Evolutionary conservation across 2,797 vertebrate genomes (phyloP), one percentile per base, ranked within the genome.

Genomic region (Myotis myotis): DNA sequence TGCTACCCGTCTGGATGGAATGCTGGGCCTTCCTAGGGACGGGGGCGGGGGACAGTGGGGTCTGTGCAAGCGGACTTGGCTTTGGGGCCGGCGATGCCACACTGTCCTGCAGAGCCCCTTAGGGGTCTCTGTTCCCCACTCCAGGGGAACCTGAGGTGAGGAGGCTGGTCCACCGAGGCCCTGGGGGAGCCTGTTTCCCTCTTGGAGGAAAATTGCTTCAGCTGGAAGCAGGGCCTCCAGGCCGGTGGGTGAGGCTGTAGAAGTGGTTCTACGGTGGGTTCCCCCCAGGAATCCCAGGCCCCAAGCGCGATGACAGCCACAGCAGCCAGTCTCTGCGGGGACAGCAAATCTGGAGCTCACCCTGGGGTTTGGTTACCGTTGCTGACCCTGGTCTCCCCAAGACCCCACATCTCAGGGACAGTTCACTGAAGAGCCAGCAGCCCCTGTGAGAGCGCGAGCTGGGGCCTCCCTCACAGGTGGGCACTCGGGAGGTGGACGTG

Each of bases 401-500:
- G 30, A 64, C 30, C 12, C 28, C 1, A 3, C 5, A 30, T 11
- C 33, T 80, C 38, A 72, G 57, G 25, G 68, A 44, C 72, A 28
- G 25, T n/a, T 89, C 2, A 3, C 33, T 30, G 88, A 53, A 70
- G 78, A 51, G 55, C 33, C 28, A 64, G 78, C 3, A 22, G 36
- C 47, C 41, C 33, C 57, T 2, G 74, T 2, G 74, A 68, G 55
- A 28, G 74, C 0, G 2, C 2, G 80, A 57, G 62, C 44, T 15
- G 49, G 22, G 64, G 20, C 13, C 22, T 60, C 41, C 22, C 33
- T 71, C 70, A 8, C 6, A 17, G 51, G 15, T 0, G 1, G 47
- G 22, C 22, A 3, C n/a, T 30, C 0, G 0, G 36, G 2, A 5
- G 49, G 62, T 28, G 22, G 49, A 2, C 0, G 1, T 0, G 36